Conservation (phyloP, 2,113 vertebrate genomes). For the Dicaeum eximium region DNA sequence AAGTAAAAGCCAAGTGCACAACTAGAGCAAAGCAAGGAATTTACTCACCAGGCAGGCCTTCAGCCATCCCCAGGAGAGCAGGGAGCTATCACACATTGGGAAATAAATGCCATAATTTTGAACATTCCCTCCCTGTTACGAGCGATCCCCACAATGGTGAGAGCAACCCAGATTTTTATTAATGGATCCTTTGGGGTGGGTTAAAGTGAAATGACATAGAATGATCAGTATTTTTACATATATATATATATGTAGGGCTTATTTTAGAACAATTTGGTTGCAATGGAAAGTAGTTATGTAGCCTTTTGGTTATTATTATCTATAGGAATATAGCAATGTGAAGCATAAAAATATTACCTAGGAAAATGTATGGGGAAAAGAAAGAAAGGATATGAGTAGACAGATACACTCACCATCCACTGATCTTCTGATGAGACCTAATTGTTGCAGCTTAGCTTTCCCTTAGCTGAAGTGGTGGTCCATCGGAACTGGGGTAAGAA, state of each 20-base stretch:
- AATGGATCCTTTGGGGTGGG: neutral
- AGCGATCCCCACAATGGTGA: accelerated
- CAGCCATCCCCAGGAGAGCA: neutral
- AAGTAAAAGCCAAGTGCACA: neutral
- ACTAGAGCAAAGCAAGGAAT: neutral
- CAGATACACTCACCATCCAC: neutral
- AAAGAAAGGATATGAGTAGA: neutral
- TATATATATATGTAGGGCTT: no score
- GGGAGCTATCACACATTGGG: accelerated
- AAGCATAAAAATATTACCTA: neutral
- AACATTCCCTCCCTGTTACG: accelerated
- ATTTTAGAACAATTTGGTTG: neutral
- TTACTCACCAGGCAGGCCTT: neutral
- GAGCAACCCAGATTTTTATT: neutral
- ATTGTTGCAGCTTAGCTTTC: neutral
- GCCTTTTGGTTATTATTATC: neutral
- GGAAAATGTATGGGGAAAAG: neutral
- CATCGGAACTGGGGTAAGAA: neutral
- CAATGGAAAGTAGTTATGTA: neutral
- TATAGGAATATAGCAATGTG: neutral
- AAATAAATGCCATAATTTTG: neutral
- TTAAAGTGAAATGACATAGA: neutral
- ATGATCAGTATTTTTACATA: neutral
- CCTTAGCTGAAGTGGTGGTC: neutral
- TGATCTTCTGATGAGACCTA: neutral